Conservation (phyloP, 2,113 vertebrate genomes). For the Tragelaphus imberbis region DNA sequence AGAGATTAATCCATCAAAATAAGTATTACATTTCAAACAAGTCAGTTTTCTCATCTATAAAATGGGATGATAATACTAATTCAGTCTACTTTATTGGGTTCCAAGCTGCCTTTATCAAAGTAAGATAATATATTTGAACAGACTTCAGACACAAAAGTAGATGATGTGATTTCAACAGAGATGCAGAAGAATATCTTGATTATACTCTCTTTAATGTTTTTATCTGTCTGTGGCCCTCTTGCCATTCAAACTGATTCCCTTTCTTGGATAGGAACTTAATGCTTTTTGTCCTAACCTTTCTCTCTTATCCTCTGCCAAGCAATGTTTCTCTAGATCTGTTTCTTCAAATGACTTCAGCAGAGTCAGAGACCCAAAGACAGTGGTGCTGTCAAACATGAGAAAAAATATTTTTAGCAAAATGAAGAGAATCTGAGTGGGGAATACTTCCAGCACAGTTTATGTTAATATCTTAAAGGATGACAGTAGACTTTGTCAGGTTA, state of each 20-base stretch:
- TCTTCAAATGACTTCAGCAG: slow-evolving; percentile 20
- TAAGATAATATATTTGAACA: background rate
- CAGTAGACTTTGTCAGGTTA: background rate
- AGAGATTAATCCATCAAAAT: background rate
- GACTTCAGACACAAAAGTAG: background rate
- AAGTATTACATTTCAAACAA: background rate
- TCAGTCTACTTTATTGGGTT: background rate
- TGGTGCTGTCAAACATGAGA: background rate
- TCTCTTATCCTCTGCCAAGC: background rate
- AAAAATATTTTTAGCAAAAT: background rate
- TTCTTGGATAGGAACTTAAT: background rate
- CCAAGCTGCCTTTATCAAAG: background rate
- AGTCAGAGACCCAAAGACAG: background rate
- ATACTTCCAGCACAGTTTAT: background rate
- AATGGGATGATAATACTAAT: background rate
- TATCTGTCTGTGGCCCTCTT: background rate
- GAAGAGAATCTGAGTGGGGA: background rate
- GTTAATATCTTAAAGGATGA: background rate
- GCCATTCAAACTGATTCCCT: background rate
- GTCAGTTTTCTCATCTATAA: background rate
- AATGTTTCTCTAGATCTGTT: background rate
- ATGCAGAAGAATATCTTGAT: background rate
- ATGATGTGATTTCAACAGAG: background rate
- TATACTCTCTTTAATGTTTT: background rate
- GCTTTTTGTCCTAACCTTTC: background rate